phyloP scores from a whole-genome alignment of 2,113 vertebrate species.

The Tautogolabrus adspersus region DNA sequence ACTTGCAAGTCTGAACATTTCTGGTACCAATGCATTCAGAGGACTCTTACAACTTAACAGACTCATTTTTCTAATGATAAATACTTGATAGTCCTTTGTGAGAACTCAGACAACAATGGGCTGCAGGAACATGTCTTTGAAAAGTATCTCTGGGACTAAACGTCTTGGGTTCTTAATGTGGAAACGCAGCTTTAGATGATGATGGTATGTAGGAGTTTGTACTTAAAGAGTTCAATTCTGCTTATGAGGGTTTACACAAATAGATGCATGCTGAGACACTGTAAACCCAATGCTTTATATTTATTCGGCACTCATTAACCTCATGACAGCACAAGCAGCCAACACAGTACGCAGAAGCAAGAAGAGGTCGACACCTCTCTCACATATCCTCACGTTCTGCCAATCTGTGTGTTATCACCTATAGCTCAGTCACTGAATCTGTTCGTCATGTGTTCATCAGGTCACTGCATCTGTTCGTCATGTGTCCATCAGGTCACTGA shows the following conservation, averaged over 20 bases:
- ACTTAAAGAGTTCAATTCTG: neutral
- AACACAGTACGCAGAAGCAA: neutral
- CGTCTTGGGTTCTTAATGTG: too few relatives aligned
- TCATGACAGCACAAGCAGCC: slow-evolving; percentile 35
- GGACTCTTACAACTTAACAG: too few relatives aligned
- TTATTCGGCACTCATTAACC: slow-evolving; percentile 36
- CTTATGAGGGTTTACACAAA: neutral
- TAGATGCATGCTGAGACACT: slow-evolving; percentile 14
- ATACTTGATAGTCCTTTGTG: neutral
- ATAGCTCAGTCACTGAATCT: neutral
- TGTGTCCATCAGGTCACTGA: too few relatives aligned
- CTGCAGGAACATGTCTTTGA: too few relatives aligned
- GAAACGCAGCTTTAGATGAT: neutral
- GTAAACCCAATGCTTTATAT: slow-evolving; percentile 42
- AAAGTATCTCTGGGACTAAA: too few relatives aligned
- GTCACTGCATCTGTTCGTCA: too few relatives aligned
- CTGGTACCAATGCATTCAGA: too few relatives aligned
- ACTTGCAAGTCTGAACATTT: too few relatives aligned
- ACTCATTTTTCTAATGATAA: neutral
- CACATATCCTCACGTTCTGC: neutral
- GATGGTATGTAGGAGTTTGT: neutral
- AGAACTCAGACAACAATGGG: too few relatives aligned
- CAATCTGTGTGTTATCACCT: neutral
- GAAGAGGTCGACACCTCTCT: neutral
- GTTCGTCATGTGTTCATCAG: too few relatives aligned